phyloP scores from a whole-genome alignment of 2,113 vertebrate genomes.

The Poecilia latipinna region DNA sequence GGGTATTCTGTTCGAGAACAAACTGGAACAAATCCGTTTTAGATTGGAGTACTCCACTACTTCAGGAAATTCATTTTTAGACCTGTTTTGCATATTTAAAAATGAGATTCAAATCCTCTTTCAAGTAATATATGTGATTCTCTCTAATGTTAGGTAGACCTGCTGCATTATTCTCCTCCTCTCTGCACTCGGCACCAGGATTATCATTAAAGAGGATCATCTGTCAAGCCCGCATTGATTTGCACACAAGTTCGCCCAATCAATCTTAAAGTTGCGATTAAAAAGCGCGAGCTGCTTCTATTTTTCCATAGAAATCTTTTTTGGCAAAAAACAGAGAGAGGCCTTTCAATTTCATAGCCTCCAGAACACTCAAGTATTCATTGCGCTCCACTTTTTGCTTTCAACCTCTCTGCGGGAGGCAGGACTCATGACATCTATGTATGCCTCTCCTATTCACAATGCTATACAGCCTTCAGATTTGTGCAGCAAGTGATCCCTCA shows the following conservation, averaged over 20 bases:
- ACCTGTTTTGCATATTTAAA: conserved; percentile 1
- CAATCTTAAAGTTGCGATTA: conserved; percentile 78
- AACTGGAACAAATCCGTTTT: not conserved
- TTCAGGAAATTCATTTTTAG: conserved; percentile 17
- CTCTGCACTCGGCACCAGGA: conserved; percentile 57
- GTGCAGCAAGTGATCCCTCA: conserved; percentile 85
- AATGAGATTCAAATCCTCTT: conserved; percentile 18
- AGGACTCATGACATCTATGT: conserved; percentile 88
- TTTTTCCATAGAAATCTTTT: conserved; percentile 81
- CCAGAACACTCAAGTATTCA: conserved; percentile 87
- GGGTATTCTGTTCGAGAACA: conserved; percentile 1
- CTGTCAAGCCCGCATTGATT: conserved; percentile 71
- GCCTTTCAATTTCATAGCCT: conserved; percentile 86
- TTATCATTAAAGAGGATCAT: conserved; percentile 74
- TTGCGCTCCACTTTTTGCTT: conserved; percentile 84
- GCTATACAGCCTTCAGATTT: conserved; percentile 88
- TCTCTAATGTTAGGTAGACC: conserved; percentile 51
- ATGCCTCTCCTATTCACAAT: conserved; percentile 86
- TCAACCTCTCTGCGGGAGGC: conserved; percentile 87
- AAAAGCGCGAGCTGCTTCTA: conserved; percentile 65
- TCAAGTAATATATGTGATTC: conserved; percentile 21
- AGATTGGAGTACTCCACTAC: not conserved
- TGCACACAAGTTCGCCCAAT: conserved; percentile 66
- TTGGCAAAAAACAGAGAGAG: conserved; percentile 75
- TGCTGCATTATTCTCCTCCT: conserved; percentile 49